Evolutionary conservation across 92 coral and sea anemone species (phyloP).

Genomic region (Porites rus): DNA sequence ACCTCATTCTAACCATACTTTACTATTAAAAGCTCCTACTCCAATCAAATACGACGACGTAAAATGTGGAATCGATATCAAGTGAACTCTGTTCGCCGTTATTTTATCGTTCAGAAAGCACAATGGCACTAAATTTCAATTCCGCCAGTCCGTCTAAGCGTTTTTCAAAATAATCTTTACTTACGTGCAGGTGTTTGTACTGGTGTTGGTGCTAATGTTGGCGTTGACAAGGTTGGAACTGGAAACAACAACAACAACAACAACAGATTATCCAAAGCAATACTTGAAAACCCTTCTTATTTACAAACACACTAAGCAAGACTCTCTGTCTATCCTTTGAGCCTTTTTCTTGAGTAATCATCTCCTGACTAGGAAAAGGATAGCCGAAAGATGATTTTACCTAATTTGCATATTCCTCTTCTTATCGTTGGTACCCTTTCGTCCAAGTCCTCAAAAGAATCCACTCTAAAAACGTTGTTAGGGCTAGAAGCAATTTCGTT

Average conservation of each 20-base stretch:
- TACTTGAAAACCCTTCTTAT: not conserved
- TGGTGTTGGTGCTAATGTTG: not conserved
- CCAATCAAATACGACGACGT: no score
- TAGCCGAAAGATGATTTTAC: not conserved
- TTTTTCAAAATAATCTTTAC: not conserved
- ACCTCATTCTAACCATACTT: no score
- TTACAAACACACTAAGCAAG: no score
- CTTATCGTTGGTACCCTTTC: not conserved
- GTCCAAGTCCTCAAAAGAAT: conserved; percentile 50
- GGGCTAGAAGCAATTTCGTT: conserved; percentile 57
- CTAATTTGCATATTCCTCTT: conserved; percentile 49
- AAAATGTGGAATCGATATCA: no score
- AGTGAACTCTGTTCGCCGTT: no score
- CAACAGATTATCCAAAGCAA: not conserved
- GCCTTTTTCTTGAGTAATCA: no score
- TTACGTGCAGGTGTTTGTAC: not conserved
- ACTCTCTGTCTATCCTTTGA: no score
- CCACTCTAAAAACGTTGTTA: conserved; percentile 22
- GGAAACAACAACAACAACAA: not conserved
- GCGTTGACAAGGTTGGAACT: not conserved
- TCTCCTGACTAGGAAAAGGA: no score
- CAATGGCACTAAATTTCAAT: no score
- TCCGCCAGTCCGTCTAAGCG: no score
- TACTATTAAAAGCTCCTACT: no score
- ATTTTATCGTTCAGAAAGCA: no score